phyloP scores from a whole-genome alignment of 2,888 invertebrate genomes.

The Zhuqinia jingwanae region DNA sequence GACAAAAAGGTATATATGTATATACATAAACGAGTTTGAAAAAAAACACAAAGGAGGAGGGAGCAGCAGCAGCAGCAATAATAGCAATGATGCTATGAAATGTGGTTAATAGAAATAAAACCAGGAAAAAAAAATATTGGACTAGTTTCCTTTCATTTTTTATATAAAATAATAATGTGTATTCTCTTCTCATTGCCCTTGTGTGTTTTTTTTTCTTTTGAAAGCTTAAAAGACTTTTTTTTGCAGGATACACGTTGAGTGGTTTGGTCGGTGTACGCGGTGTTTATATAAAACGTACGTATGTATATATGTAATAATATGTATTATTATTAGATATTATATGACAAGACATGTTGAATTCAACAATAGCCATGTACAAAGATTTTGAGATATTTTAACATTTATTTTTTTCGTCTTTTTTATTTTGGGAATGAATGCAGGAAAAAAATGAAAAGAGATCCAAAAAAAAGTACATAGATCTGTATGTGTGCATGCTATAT shows the following conservation, averaged over 20 bases:
- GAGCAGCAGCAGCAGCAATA: no score
- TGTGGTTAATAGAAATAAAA: conserved; percentile 71
- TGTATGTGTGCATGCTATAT: no score
- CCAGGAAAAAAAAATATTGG: conserved; percentile 55
- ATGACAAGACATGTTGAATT: conserved; percentile 67
- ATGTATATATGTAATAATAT: not conserved
- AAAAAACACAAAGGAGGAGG: conserved; percentile 32
- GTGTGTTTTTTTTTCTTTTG: not conserved
- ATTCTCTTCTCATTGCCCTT: not conserved
- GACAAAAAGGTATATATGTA: no score
- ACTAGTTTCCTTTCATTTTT: conserved; percentile 42
- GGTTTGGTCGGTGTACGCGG: conserved; percentile 7
- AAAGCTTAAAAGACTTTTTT: conserved; percentile 26
- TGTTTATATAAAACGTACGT: conserved; percentile 17
- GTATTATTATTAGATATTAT: conserved; percentile 32
- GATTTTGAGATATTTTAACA: conserved; percentile 33
- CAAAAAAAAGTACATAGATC: not conserved
- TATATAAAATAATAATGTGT: no score
- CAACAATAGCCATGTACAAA: conserved; percentile 60
- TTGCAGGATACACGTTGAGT: conserved; percentile 19
- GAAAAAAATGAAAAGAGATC: not conserved
- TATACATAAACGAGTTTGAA: not conserved
- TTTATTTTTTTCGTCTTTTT: conserved; percentile 38
- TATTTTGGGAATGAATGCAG: conserved; percentile 26
- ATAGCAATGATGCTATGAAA: conserved; percentile 68